A percentile compares a stretch with the other conserved stretches of the same genome.
Evolutionary conservation across 2,888 invertebrate genomes (phyloP).

Genomic region (Caenorhabditis doughertyi): DNA sequence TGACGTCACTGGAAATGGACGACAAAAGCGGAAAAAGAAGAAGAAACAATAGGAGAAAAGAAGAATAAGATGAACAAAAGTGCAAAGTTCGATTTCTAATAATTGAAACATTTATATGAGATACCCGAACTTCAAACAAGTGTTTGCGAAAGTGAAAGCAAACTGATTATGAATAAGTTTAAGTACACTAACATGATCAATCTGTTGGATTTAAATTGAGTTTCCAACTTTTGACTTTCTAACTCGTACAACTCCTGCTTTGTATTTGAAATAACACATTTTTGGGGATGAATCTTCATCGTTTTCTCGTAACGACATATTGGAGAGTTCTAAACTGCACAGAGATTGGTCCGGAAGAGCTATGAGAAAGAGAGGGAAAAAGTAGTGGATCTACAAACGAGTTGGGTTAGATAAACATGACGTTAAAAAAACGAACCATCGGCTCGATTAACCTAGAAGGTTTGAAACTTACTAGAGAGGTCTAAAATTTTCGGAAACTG

Average conservation of each 20-base stretch:
- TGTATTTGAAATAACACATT: background rate
- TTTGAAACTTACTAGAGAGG: too few relatives aligned
- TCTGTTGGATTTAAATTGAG: too few relatives aligned
- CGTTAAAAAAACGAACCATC: background rate
- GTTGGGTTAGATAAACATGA: background rate
- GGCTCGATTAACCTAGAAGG: too few relatives aligned
- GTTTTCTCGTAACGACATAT: constrained; percentile 5
- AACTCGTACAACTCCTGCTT: too few relatives aligned
- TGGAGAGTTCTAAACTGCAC: constrained; percentile 17
- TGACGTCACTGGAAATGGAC: constrained; percentile 19
- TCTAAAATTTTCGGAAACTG: too few relatives aligned
- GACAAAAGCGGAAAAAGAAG: constrained; percentile 17
- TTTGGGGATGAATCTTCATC: background rate
- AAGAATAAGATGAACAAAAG: background rate
- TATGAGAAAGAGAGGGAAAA: constrained; percentile 8
- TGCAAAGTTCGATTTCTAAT: constrained; percentile 20
- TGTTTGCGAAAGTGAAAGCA: too few relatives aligned
- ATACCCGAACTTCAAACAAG: too few relatives aligned
- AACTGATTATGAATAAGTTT: too few relatives aligned
- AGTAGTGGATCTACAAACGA: constrained; percentile 19
- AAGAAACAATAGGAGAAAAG: constrained; percentile 17
- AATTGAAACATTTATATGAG: background rate
- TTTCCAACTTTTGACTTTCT: too few relatives aligned
- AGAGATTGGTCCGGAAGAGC: background rate
- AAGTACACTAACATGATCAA: too few relatives aligned